Evolutionary conservation across 2,888 invertebrate genomes (phyloP).

Genomic region (Lithophane leautieri): DNA sequence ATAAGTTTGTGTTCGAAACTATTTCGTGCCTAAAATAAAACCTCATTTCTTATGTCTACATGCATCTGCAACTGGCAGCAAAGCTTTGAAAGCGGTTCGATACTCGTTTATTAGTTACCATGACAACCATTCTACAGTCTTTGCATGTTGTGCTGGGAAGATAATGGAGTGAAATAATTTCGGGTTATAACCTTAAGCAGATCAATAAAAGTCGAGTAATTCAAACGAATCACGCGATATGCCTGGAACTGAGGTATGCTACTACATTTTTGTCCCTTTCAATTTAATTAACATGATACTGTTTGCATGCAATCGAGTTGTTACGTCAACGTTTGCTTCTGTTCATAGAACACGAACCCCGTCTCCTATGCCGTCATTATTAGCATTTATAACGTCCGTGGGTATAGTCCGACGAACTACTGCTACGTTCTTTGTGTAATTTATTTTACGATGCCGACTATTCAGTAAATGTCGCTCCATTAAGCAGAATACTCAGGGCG

Average conservation of each 20-base stretch:
- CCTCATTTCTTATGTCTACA: constrained; percentile 22
- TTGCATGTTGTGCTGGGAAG: constrained; percentile 81
- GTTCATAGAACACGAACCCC: constrained; percentile 56
- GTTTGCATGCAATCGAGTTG: constrained; percentile 80
- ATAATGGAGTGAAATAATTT: constrained; percentile 88
- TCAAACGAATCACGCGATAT: constrained; percentile 86
- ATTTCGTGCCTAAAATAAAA: constrained; percentile 9
- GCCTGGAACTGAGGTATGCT: constrained; percentile 83
- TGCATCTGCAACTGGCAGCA: constrained; percentile 46
- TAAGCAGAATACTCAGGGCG: constrained; percentile 1
- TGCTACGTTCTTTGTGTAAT: constrained; percentile 58
- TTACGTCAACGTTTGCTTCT: constrained; percentile 60
- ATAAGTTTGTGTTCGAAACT: not conserved
- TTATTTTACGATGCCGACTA: constrained; percentile 51
- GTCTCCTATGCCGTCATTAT: constrained; percentile 60
- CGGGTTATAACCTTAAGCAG: constrained; percentile 80
- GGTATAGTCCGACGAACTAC: constrained; percentile 35
- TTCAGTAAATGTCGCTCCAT: constrained; percentile 30
- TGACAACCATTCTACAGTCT: constrained; percentile 75
- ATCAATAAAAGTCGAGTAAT: constrained; percentile 86
- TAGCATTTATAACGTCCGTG: constrained; percentile 64
- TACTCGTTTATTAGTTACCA: constrained; percentile 77
- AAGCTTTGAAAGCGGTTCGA: constrained; percentile 70
- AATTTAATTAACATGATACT: constrained; percentile 84
- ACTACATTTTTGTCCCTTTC: constrained; percentile 74